Evolutionary conservation across 2,797 vertebrate genomes (phyloP).

Genomic region (Anas capensis): DNA sequence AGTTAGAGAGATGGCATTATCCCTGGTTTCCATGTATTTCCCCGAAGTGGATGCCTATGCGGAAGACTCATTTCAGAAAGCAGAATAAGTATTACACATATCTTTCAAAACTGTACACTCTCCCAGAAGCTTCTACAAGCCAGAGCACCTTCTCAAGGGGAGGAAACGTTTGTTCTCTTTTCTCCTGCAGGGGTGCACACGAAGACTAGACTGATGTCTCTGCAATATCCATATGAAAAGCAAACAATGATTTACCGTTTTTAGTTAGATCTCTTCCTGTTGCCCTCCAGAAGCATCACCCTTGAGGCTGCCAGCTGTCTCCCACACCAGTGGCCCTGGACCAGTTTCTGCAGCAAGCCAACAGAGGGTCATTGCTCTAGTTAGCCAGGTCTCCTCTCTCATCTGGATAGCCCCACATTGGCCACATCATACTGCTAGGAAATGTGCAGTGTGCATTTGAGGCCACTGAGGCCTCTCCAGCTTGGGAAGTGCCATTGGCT

Average conservation of each 20-base stretch:
- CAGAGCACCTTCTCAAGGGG: not conserved
- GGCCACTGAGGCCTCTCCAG: not conserved
- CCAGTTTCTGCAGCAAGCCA: not conserved
- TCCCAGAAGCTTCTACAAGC: not conserved
- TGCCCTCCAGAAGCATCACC: not conserved
- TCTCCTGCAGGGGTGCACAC: not conserved
- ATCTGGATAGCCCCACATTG: not conserved
- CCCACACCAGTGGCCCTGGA: not conserved
- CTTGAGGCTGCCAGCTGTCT: not conserved
- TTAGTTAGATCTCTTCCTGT: not conserved
- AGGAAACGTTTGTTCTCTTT: not conserved
- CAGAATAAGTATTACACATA: rapidly evolving
- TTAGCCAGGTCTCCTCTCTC: not conserved
- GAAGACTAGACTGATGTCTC: too few species aligned
- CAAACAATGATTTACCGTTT: not conserved
- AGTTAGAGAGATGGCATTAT: not conserved
- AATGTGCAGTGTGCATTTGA: rapidly evolving
- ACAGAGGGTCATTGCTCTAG: not conserved
- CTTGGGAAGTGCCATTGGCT: not conserved
- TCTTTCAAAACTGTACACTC: not conserved
- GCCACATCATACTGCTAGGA: too few species aligned
- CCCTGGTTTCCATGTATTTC: not conserved
- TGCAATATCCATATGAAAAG: not conserved
- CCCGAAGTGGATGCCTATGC: not conserved
- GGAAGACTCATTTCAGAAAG: not conserved